Evolutionary conservation across 2,888 invertebrate species (phyloP).

Genomic region (Megamerina dolium): DNA sequence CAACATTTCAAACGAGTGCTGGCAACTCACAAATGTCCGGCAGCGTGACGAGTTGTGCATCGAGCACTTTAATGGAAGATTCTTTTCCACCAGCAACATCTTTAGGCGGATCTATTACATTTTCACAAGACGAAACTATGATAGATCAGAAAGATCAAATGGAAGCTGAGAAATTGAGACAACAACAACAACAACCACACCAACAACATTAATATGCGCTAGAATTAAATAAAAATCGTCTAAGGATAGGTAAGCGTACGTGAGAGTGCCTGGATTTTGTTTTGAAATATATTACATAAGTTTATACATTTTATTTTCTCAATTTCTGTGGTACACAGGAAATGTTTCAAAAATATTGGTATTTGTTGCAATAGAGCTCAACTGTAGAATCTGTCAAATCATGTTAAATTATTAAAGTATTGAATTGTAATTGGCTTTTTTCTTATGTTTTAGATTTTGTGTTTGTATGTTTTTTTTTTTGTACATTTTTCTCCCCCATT

Average conservation of each 20-base stretch:
- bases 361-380: conserved; percentile 35
- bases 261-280: too few relatives aligned
- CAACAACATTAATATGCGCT: conserved; percentile 14
- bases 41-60: conserved; percentile 76
- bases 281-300: too few relatives aligned
- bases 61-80: conserved; percentile 74
- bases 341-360: too few relatives aligned
- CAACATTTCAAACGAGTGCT: conserved; percentile 77
- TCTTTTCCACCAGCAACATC: conserved; percentile 32
- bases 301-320: too few relatives aligned
- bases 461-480: too few relatives aligned
- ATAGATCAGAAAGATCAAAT: conserved; percentile 25
- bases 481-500: too few relatives aligned
- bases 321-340: too few relatives aligned
- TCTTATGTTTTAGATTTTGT: too few relatives aligned
- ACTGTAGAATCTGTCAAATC: too few relatives aligned
- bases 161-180: conserved; percentile 6
- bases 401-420: too few relatives aligned
- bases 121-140: conserved; percentile 39
- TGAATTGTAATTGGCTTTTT: too few relatives aligned
- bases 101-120: conserved; percentile 30
- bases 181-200: conserved; percentile 3
- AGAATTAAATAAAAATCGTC: too few relatives aligned
- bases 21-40: conserved; percentile 81
- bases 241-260: conserved; percentile 32